A percentile compares a stretch with the other conserved stretches of the same genome.
phyloP scores from a whole-genome alignment of 2,113 vertebrate species.

The Pseudopipra pipra region DNA sequence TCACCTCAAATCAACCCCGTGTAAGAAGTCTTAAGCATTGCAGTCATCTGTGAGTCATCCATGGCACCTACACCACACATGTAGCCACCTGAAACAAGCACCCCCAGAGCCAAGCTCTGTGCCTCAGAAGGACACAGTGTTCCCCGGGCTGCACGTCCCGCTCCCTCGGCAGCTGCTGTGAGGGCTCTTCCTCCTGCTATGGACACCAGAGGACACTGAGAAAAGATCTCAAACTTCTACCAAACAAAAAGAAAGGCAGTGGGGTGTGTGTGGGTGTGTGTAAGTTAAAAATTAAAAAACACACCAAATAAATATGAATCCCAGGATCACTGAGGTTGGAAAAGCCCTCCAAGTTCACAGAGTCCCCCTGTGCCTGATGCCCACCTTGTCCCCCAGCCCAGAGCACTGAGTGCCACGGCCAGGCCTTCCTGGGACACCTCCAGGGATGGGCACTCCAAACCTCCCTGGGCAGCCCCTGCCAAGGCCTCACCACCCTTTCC shows the following conservation, averaged over 20 bases:
- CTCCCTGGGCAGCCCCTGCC: not conserved
- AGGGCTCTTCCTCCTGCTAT: not conserved
- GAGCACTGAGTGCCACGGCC: not conserved
- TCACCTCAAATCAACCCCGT: not conserved
- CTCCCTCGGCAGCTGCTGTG: not conserved
- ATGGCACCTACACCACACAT: not conserved
- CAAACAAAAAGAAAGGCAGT: not conserved
- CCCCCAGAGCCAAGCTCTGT: not conserved
- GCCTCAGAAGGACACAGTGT: not conserved
- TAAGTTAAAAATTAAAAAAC: not conserved
- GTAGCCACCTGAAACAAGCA: not conserved
- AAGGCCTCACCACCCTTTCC: no score
- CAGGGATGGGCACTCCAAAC: not conserved
- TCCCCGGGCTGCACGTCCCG: not conserved
- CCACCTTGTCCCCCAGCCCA: not conserved
- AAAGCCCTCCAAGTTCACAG: not conserved
- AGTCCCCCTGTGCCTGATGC: fast-evolving
- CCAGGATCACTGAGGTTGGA: fast-evolving
- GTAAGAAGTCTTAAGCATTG: not conserved
- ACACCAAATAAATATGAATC: not conserved
- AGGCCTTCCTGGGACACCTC: not conserved
- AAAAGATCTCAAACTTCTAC: not conserved
- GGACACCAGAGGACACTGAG: not conserved
- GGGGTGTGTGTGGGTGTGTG: fast-evolving
- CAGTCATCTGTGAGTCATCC: not conserved